Conservation (phyloP, 1,140 invertebrate genomes). For the Neodiprion fabricii region DNA sequence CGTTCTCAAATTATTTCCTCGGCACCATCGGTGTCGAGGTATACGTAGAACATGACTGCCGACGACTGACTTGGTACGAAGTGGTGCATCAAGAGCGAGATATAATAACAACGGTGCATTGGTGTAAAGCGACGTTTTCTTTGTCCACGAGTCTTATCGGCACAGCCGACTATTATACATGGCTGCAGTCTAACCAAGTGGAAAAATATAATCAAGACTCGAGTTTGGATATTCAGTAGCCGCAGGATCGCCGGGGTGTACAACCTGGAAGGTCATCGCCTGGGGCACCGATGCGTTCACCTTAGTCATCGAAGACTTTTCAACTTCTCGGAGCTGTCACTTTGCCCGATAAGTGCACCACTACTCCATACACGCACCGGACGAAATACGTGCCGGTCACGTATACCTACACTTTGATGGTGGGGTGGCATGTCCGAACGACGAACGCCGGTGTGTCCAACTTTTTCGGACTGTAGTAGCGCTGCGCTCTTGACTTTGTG, state of each 20-base stretch:
- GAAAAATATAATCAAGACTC: neutral
- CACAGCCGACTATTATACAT: no score
- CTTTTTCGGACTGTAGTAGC: neutral
- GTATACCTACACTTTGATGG: no score
- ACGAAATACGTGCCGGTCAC: neutral
- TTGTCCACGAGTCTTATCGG: no score
- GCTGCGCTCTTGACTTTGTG: neutral
- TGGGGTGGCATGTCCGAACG: no score
- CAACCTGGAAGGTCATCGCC: slow-evolving; percentile 10
- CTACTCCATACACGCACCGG: neutral
- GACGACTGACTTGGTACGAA: no score
- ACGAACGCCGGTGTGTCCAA: no score
- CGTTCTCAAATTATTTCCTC: no score
- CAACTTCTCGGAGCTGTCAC: slow-evolving; percentile 5
- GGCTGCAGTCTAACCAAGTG: neutral
- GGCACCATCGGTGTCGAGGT: no score
- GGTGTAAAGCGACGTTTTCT: no score
- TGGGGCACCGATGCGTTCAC: slow-evolving; percentile 4
- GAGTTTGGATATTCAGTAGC: neutral
- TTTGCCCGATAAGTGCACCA: neutral
- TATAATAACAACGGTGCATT: no score
- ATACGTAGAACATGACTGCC: no score
- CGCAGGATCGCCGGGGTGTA: neutral
- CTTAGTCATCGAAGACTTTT: slow-evolving; percentile 14
- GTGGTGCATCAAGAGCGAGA: no score